Percentiles rank a stretch among this genome's conserved stretches.
These are phyloP conservation scores for Eutolmus rufibarbis DNA, from an alignment of 2,888 invertebrate genomes.

Conservation along the genomic window DNA sequence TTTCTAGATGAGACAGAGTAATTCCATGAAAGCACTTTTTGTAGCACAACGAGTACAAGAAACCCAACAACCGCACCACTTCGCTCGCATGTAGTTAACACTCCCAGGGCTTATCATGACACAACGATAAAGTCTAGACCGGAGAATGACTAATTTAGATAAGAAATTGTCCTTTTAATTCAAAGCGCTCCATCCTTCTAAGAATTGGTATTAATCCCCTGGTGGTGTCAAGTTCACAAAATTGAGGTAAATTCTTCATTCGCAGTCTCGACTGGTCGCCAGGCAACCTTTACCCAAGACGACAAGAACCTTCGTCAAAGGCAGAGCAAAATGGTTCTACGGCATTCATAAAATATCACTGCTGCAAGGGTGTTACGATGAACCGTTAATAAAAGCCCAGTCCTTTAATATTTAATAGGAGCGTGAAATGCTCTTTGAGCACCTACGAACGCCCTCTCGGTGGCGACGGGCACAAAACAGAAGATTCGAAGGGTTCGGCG, in stretches of 20 bases:
- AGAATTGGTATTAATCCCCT: not conserved
- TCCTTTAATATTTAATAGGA: not conserved
- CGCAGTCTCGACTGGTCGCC: not conserved
- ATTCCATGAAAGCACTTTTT: not conserved
- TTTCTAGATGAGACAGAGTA: not conserved
- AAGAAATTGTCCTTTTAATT: not conserved
- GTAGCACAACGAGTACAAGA: not conserved
- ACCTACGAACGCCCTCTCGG: not conserved
- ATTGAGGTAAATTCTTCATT: not conserved
- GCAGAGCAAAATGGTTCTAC: not conserved
- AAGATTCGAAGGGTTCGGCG: not conserved
- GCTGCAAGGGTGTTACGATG: not conserved
- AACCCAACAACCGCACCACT: not conserved
- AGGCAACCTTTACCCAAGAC: not conserved
- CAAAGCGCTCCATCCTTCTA: not conserved
- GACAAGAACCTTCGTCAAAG: not conserved
- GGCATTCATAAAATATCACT: not conserved
- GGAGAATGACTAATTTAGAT: not conserved
- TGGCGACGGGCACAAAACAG: not conserved
- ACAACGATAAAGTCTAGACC: not conserved
- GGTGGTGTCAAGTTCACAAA: not conserved
- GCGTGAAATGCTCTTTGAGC: not conserved
- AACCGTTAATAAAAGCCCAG: not conserved
- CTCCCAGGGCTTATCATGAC: not conserved
- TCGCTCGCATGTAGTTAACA: not conserved